A percentile compares a stretch with the other conserved stretches of the same genome.
Conservation (phyloP, 2,113 vertebrate genomes). For the Leptosomus discolor region DNA sequence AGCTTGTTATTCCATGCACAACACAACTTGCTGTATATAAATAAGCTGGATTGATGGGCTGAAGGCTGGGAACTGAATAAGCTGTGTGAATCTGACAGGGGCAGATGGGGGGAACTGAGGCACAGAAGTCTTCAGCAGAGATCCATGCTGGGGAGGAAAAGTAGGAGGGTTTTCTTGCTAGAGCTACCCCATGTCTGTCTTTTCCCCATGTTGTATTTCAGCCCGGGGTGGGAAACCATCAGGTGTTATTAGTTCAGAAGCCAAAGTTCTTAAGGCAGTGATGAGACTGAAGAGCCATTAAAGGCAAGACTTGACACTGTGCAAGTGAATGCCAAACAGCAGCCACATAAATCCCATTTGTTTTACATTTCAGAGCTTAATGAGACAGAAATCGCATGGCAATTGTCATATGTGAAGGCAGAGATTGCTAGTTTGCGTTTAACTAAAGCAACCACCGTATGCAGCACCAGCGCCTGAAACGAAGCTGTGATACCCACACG, state of each 20-base stretch:
- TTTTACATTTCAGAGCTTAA: conserved; percentile 59
- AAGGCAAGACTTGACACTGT: neutral
- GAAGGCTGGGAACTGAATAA: neutral
- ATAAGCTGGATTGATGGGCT: neutral
- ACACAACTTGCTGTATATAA: neutral
- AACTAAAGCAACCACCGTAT: neutral
- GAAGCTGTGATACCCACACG: accelerated
- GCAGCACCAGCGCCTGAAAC: neutral
- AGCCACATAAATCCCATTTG: conserved; percentile 46
- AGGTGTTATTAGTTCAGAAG: neutral
- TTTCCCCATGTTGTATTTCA: neutral
- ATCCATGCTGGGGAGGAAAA: accelerated
- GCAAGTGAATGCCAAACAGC: neutral
- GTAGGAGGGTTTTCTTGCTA: neutral
- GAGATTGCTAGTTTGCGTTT: conserved; percentile 22
- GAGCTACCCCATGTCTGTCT: neutral
- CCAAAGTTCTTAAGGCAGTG: neutral
- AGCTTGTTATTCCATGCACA: neutral
- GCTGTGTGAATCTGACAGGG: neutral
- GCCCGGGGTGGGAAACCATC: neutral
- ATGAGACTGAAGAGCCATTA: neutral
- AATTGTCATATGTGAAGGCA: conserved; percentile 25
- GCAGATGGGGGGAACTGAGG: neutral
- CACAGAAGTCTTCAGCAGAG: neutral
- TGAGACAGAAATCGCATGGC: conserved; percentile 26